Conservation (phyloP, 2,113 vertebrate genomes). For the Solea solea region DNA sequence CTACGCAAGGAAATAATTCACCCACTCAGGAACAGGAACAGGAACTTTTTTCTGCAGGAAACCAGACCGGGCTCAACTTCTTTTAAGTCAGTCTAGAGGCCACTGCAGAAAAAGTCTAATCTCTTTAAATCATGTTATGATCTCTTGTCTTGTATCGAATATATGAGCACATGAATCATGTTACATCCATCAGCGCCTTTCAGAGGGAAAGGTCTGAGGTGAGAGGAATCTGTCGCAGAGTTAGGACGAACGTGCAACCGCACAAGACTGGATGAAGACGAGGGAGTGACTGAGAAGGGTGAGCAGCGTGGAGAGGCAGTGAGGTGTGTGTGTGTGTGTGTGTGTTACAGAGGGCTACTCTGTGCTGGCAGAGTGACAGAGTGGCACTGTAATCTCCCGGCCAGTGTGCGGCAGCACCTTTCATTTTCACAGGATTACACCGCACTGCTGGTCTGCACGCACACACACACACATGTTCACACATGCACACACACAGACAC, state of each 20-base stretch:
- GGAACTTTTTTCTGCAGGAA: no score
- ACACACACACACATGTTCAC: slow-evolving; percentile 29
- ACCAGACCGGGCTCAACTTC: no score
- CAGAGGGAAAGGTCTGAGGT: no score
- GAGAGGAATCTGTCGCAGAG: background rate
- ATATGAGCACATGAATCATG: no score
- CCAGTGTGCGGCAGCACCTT: slow-evolving; percentile 84
- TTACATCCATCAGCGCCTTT: no score
- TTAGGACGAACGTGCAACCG: slow-evolving; percentile 37
- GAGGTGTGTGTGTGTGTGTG: slow-evolving; percentile 39
- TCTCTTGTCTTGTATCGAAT: no score
- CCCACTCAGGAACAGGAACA: no score
- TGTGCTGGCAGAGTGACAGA: slow-evolving; percentile 77
- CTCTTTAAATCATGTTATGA: no score
- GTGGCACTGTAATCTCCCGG: slow-evolving; percentile 78
- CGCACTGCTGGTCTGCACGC: slow-evolving; percentile 55
- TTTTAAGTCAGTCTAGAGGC: no score
- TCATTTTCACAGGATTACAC: slow-evolving; percentile 83
- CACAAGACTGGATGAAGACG: slow-evolving; percentile 45
- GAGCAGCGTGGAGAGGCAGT: slow-evolving; percentile 44
- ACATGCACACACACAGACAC: slow-evolving; percentile 23
- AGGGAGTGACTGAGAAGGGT: no score
- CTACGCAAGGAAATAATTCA: no score
- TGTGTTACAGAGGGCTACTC: background rate
- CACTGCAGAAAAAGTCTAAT: no score